Percentiles rank a stretch among this genome's conserved stretches.
Evolutionary conservation across 2,888 invertebrate species (phyloP).

Genomic region (Scaptomyza flava): DNA sequence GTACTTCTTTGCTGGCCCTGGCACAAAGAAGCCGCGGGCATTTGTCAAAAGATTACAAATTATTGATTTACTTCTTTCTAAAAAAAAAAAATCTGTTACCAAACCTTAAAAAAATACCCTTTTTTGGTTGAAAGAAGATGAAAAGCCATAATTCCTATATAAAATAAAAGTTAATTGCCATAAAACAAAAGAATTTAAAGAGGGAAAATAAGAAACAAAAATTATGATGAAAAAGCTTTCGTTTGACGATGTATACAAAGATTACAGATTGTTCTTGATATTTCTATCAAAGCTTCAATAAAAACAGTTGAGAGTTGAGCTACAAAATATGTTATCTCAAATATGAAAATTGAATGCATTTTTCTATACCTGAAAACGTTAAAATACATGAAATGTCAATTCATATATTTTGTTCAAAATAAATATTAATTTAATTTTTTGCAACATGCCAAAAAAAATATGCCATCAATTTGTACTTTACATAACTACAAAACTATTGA

Average conservation of each 20-base stretch:
- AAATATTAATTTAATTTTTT: background rate
- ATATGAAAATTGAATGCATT: no score
- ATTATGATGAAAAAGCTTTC: background rate
- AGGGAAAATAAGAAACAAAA: background rate
- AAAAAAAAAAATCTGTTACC: conserved; percentile 18
- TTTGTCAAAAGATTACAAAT: conserved; percentile 56
- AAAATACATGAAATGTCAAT: background rate
- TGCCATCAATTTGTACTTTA: background rate
- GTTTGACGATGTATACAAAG: no score
- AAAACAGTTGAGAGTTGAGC: no score
- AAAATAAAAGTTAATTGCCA: background rate
- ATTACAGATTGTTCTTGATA: no score
- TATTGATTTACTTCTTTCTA: conserved; percentile 63
- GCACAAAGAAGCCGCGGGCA: conserved; percentile 70
- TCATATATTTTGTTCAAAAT: background rate
- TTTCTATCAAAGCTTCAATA: no score
- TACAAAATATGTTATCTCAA: no score
- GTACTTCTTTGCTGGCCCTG: conserved; percentile 18
- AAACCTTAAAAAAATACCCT: background rate
- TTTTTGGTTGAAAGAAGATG: background rate
- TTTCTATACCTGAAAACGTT: no score
- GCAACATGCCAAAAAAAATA: background rate
- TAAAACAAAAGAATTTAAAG: background rate
- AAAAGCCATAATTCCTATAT: conserved; percentile 7
- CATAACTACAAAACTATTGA: background rate